phyloP scores from a whole-genome alignment of 2,797 vertebrate genomes.

The Falco rusticolus region DNA sequence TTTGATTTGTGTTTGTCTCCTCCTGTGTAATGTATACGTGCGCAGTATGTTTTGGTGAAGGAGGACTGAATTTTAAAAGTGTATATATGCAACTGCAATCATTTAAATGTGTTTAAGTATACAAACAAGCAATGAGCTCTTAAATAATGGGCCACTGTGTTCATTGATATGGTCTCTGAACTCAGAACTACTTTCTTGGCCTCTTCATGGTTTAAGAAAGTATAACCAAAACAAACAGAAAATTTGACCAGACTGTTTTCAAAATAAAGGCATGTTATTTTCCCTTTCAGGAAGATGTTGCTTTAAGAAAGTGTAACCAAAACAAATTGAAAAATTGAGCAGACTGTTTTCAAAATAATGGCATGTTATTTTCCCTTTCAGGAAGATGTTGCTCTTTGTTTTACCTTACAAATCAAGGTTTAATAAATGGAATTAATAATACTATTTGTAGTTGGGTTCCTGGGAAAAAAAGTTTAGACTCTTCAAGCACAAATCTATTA shows the following conservation, averaged over 20 bases:
- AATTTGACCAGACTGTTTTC: not conserved
- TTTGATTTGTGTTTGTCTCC: not conserved
- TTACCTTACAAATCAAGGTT: not conserved
- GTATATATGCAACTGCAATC: not conserved
- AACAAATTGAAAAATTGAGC: not conserved
- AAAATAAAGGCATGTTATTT: not conserved
- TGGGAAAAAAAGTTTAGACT: not conserved
- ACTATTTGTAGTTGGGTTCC: not conserved
- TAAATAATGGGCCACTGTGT: not conserved
- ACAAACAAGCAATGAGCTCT: not conserved
- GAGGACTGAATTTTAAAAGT: not conserved
- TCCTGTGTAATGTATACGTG: not conserved
- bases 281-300: not conserved
- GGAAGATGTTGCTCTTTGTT: not conserved
- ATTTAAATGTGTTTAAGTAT: not conserved
- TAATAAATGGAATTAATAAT: not conserved
- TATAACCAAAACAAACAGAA: not conserved
- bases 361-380: not conserved
- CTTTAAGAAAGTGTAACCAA: not conserved
- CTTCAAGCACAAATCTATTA: not conserved
- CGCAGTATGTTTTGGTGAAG: not conserved
- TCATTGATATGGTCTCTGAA: not conserved
- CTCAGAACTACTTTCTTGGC: not conserved
- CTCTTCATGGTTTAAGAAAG: not conserved
- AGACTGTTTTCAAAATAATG: not conserved